Conservation (phyloP, 2,888 invertebrate genomes). For the Sthenelais limicola region DNA sequence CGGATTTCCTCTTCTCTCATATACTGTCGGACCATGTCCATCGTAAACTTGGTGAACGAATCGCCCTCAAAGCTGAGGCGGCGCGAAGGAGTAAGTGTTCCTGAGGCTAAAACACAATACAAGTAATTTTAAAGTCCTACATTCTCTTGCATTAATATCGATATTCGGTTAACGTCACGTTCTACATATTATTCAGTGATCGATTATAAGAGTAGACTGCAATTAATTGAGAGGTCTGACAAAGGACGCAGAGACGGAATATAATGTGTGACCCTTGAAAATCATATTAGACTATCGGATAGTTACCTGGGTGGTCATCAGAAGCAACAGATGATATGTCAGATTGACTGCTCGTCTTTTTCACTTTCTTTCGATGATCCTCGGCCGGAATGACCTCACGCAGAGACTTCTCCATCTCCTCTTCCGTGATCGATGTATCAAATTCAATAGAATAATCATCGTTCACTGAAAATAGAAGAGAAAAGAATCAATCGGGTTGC, state of each 20-base stretch:
- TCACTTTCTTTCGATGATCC: constrained; percentile 64
- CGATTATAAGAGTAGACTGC: too few species aligned
- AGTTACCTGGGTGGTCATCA: constrained; percentile 30
- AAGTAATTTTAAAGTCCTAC: too few species aligned
- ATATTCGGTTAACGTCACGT: too few species aligned
- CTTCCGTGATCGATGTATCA: constrained; percentile 68
- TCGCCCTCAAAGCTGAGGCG: constrained; percentile 57
- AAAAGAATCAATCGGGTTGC: neutral
- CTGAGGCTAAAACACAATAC: too few species aligned
- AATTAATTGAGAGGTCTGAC: too few species aligned
- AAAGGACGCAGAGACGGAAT: too few species aligned
- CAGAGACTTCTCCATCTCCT: constrained; percentile 66
- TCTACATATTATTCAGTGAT: too few species aligned
- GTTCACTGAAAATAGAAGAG: neutral
- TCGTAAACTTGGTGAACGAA: constrained; percentile 71
- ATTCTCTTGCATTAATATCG: too few species aligned
- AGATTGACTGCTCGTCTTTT: constrained; percentile 51
- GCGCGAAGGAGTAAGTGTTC: constrained; percentile 1
- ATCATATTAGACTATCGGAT: too few species aligned
- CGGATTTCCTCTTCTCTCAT: constrained; percentile 79
- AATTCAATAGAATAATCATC: constrained; percentile 53
- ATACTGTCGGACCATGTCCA: constrained; percentile 71
- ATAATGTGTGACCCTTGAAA: too few species aligned
- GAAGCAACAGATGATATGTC: constrained; percentile 32
- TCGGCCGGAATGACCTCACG: constrained; percentile 67